Percentiles rank a stretch among this genome's conserved stretches.
Evolutionary conservation across 2,113 vertebrate genomes (phyloP).

Genomic region (Bettongia penicillata): DNA sequence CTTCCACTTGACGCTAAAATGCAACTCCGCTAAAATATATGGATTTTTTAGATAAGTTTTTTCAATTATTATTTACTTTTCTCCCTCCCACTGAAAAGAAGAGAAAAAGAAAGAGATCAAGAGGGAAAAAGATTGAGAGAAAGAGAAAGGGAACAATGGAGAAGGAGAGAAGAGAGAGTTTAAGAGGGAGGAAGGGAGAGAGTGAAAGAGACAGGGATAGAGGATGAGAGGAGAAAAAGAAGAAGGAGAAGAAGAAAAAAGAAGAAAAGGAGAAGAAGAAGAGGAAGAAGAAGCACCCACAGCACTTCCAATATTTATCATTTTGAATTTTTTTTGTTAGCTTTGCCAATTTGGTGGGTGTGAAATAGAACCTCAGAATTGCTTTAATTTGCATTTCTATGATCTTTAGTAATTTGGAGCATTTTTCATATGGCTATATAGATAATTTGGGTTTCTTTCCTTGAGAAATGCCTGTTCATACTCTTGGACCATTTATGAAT

Average conservation of each 20-base stretch:
- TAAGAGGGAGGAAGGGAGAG: too few species aligned
- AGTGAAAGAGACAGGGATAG: not conserved
- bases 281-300: not conserved
- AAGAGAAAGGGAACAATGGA: not conserved
- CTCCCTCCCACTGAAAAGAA: not conserved
- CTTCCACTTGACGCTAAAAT: not conserved
- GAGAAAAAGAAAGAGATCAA: not conserved
- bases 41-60: not conserved
- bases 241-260: too few species aligned
- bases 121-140: not conserved
- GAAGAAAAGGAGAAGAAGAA: too few species aligned
- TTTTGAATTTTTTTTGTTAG: not conserved
- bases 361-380: not conserved
- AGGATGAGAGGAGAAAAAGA: not conserved
- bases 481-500: not conserved
- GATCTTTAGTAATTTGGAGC: not conserved
- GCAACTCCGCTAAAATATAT: not conserved
- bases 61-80: not conserved
- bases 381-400: not conserved
- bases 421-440: not conserved
- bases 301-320: not conserved
- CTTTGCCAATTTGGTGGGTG: not conserved
- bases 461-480: not conserved
- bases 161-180: not conserved
- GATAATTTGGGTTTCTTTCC: not conserved